phyloP scores from a whole-genome alignment of 1,140 invertebrate species.

The Drosophila nannoptera region DNA sequence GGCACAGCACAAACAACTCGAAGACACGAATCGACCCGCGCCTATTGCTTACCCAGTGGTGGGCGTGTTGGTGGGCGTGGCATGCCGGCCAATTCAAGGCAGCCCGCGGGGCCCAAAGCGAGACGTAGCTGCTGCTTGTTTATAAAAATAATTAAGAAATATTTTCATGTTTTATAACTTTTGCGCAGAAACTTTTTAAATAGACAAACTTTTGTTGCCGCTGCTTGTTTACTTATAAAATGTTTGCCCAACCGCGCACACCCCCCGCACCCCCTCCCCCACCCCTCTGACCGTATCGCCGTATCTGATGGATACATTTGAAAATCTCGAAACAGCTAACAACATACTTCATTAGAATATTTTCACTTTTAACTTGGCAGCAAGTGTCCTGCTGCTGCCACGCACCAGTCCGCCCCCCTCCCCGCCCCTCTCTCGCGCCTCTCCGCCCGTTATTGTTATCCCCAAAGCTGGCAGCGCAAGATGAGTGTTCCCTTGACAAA shows the following conservation, averaged over 20 bases:
- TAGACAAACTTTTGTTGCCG: slow-evolving; percentile 70
- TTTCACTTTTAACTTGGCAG: slow-evolving; percentile 73
- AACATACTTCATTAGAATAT: slow-evolving; percentile 78
- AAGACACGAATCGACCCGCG: slow-evolving; percentile 47
- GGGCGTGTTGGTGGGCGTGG: not conserved
- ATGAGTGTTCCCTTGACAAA: slow-evolving; percentile 74
- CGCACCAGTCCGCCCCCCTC: too few species aligned
- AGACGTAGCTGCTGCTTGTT: slow-evolving; percentile 41
- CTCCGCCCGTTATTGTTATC: slow-evolving; percentile 54
- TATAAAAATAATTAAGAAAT: slow-evolving; percentile 78
- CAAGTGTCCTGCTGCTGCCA: slow-evolving; percentile 20
- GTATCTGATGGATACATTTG: slow-evolving; percentile 70
- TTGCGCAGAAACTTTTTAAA: slow-evolving; percentile 75
- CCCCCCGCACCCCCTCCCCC: not conserved
- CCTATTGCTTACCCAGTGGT: slow-evolving; percentile 3
- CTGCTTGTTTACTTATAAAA: slow-evolving; percentile 74
- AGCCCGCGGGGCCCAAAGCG: slow-evolving; percentile 9
- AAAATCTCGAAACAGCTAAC: slow-evolving; percentile 74
- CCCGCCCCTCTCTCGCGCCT: too few species aligned
- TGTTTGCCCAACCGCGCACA: slow-evolving; percentile 32
- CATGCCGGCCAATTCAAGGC: slow-evolving; percentile 8
- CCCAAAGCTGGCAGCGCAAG: slow-evolving; percentile 20
- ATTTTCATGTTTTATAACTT: slow-evolving; percentile 78
- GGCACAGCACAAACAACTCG: slow-evolving; percentile 65
- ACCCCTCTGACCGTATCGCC: slow-evolving; percentile 5